Evolutionary conservation across 2,888 invertebrate species (phyloP).

Genomic region (Syrphus vitripennis): DNA sequence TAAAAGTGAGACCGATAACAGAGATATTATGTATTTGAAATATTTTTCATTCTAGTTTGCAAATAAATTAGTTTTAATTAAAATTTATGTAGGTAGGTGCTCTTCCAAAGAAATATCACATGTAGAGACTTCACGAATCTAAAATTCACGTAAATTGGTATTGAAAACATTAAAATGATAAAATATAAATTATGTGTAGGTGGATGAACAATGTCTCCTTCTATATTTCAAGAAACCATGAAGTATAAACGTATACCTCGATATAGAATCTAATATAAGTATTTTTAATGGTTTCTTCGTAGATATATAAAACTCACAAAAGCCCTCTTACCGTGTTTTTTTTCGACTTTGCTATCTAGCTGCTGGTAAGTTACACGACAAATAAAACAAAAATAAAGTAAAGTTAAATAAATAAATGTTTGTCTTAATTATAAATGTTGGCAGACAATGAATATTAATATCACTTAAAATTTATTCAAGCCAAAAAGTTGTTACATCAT

Average conservation of each 20-base stretch:
- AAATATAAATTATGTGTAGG: not conserved
- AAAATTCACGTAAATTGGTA: not conserved
- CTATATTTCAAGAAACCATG: not conserved
- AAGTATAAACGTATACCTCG: not conserved
- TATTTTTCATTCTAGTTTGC: not conserved
- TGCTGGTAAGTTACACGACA: not conserved
- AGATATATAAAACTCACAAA: too few relatives aligned
- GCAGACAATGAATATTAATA: not conserved
- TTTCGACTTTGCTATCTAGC: not conserved
- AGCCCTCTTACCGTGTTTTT: too few relatives aligned
- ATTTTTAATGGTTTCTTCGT: too few relatives aligned
- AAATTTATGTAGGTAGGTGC: too few relatives aligned
- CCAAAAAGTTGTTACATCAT: not conserved
- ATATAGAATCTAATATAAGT: too few relatives aligned
- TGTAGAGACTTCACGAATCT: not conserved
- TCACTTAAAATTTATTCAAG: not conserved
- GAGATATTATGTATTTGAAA: not conserved
- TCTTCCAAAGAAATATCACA: not conserved
- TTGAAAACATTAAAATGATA: not conserved
- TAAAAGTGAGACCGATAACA: not conserved
- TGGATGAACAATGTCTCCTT: not conserved
- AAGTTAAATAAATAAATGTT: not conserved
- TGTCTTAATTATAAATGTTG: not conserved
- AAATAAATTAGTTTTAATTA: not conserved
- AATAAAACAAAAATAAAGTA: not conserved